Evolutionary conservation across 1,140 invertebrate species (phyloP).

Genomic region (Aphelinus atriplicis): DNA sequence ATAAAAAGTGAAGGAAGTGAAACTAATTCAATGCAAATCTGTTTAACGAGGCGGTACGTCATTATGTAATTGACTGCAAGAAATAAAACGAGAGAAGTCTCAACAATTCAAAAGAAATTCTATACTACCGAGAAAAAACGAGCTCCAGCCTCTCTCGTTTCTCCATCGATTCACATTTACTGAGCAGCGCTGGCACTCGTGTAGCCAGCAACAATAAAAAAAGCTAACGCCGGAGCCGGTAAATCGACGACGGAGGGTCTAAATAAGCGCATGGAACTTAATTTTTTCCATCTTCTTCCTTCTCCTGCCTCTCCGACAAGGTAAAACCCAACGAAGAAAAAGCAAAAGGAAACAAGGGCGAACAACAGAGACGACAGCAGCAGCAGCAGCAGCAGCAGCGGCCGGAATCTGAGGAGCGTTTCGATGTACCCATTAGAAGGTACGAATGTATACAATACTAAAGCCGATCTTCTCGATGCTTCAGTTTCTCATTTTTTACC

Average conservation of each 20-base stretch:
- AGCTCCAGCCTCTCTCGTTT: not conserved
- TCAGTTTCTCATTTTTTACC: not conserved
- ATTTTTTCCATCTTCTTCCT: constrained; percentile 12
- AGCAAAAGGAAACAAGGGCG: constrained; percentile 13
- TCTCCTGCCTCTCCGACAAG: not conserved
- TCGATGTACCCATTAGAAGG: constrained; percentile 13
- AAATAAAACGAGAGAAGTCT: not conserved
- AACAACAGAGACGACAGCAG: not conserved
- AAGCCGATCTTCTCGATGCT: not conserved
- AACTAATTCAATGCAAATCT: constrained; percentile 14
- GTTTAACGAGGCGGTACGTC: not conserved
- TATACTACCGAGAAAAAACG: constrained; percentile 5
- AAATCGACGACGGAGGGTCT: constrained; percentile 28
- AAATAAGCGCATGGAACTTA: constrained; percentile 29
- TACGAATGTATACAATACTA: constrained; percentile 14
- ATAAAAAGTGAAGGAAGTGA: not conserved
- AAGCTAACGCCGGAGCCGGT: not conserved
- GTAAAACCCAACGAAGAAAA: constrained; percentile 7
- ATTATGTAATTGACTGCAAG: not conserved
- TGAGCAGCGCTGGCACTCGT: not conserved
- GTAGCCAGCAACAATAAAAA: constrained; percentile 10
- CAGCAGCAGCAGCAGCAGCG: not conserved
- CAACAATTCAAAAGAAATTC: constrained; percentile 1
- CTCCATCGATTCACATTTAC: constrained; percentile 3
- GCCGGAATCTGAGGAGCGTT: constrained; percentile 12